phyloP scores from a whole-genome alignment of 1,140 invertebrate species.

The Solenopsis invicta region DNA sequence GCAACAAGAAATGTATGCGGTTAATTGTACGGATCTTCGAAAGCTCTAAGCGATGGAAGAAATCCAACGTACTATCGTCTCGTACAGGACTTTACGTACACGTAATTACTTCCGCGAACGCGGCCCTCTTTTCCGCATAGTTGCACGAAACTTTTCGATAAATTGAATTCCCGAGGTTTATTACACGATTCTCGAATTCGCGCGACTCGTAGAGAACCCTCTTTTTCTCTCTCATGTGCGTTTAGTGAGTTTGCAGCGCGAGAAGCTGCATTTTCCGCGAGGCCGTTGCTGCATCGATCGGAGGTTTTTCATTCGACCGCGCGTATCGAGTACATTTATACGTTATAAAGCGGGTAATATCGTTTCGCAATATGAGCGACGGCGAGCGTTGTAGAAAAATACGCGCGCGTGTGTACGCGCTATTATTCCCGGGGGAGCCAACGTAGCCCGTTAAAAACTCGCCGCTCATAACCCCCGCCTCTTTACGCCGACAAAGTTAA shows the following conservation, averaged over 20 bases:
- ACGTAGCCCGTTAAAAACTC: slow-evolving; percentile 36
- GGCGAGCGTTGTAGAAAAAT: slow-evolving; percentile 43
- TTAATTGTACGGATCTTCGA: not conserved
- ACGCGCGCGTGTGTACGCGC: slow-evolving; percentile 23
- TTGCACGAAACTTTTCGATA: slow-evolving; percentile 16
- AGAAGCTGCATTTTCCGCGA: slow-evolving; percentile 4
- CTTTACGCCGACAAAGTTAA: slow-evolving; percentile 42
- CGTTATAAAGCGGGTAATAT: slow-evolving; percentile 54
- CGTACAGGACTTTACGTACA: not conserved
- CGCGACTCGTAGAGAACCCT: not conserved
- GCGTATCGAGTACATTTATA: slow-evolving; percentile 56
- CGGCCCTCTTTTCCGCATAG: not conserved
- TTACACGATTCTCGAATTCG: slow-evolving; percentile 31
- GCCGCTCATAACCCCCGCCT: slow-evolving; percentile 7
- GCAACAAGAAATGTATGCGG: not conserved
- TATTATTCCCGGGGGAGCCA: slow-evolving; percentile 52
- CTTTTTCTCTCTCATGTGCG: not conserved
- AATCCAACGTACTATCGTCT: slow-evolving; percentile 2
- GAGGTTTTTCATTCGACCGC: slow-evolving; percentile 38
- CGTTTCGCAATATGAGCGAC: slow-evolving; percentile 32
- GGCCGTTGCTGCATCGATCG: slow-evolving; percentile 38
- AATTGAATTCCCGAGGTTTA: slow-evolving; percentile 22
- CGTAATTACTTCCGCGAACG: not conserved
- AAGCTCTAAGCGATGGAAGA: not conserved
- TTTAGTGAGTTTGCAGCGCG: not conserved